Base-by-base conservation (phyloP, 2,888 invertebrate genomes). In the Drosophila peninsularis region DNA sequence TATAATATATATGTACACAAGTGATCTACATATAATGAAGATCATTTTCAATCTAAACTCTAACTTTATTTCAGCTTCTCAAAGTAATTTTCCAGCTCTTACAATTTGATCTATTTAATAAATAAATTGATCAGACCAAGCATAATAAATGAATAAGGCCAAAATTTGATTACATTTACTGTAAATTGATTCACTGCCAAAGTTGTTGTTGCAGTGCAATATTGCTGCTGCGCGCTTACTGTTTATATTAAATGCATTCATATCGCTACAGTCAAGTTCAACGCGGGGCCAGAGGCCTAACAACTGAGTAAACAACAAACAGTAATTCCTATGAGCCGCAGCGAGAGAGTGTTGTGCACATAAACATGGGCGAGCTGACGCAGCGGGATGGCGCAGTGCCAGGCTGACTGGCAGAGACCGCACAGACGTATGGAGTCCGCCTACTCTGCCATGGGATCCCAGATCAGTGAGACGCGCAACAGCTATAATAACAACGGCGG, bases 231-330 rank as follows among this genome's bases (percentile, higher is more conserved):
- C 17, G 3, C 17, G 47, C 47, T 34, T 32, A 24, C 13, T 4
- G 24, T 13, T 11, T 41, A 24, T 45, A 60, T 37, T 45, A 14
- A 45, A 24, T 27, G 30, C 19, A 54, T 36, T 17, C 11, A 30
- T 21, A 19, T 24, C n/a, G 32, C 41, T n/a, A 34, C 30, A 65
- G 66, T 64, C 68, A 81, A 79, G 80, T 65, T 82, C 64, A 72
- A 75, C 53, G 47, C 27, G 45, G 52, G 50, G 66, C 54, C 49
- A 37, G 42, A 39, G n/a, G 19, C n/a, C 44, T 30, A 71, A 56
- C 39, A 71, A 62, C 56, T 61, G 61, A 44, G 41, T 36, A 57
- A 71, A 60, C 42, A 66, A 68, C 41, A 54, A 65, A 56, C 56
- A 71, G 27, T 17, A 54, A 50, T 37, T 54, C 32, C 19, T 54